phyloP scores from a whole-genome alignment of 2,797 vertebrate genomes.

The Micromesistius poutassou region DNA sequence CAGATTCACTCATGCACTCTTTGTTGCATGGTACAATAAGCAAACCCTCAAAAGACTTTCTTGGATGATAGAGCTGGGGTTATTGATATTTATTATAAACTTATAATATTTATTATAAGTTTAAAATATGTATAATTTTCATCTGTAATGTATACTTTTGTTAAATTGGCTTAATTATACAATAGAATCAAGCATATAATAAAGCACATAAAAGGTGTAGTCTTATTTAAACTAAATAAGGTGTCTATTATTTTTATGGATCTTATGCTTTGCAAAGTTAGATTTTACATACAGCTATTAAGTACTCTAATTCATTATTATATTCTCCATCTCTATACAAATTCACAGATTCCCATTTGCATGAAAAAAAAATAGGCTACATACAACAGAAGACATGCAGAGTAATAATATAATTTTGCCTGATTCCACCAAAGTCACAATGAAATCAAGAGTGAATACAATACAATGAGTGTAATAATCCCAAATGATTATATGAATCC shows the following conservation, averaged over 20 bases:
- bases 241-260: not conserved
- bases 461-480: not conserved
- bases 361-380: not conserved
- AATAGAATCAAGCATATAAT: not conserved
- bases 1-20: not conserved
- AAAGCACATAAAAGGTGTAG: conserved; percentile 6
- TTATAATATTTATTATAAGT: not conserved
- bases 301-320: not conserved
- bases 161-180: not conserved
- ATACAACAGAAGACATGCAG: not conserved
- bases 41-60: not conserved
- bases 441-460: not conserved
- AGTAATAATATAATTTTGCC: not conserved
- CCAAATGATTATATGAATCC: not conserved
- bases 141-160: conserved; percentile 5
- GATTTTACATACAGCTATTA: not conserved
- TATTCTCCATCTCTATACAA: not conserved
- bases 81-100: not conserved
- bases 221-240: not conserved
- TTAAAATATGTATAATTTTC: not conserved
- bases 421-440: not conserved
- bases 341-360: not conserved
- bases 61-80: not conserved
- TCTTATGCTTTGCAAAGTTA: not conserved
- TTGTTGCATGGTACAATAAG: not conserved